These are phyloP conservation scores for Apis cerana DNA, from an alignment of 1,140 invertebrate species.

Conservation along the genomic window DNA sequence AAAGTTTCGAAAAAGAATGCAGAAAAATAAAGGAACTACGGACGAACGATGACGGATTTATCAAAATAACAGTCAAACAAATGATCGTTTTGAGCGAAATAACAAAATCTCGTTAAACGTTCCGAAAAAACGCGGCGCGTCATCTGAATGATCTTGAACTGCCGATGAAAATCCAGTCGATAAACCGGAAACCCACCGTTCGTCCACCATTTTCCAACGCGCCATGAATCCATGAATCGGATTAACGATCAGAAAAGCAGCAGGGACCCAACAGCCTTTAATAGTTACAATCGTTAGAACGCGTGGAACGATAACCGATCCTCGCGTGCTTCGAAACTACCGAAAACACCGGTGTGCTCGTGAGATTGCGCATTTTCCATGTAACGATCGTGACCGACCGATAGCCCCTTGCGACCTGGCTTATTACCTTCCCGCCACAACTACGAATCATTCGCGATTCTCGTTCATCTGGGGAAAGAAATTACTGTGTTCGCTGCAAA, in stretches of 20 bases:
- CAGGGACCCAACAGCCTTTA: not conserved
- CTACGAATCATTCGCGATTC: not conserved
- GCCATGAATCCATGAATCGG: not conserved
- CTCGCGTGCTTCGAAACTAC: conserved; percentile 15
- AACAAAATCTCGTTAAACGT: not conserved
- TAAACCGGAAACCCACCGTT: not conserved
- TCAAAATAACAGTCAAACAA: too few relatives aligned
- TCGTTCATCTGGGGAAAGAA: not conserved
- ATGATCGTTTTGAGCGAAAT: not conserved
- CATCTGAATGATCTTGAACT: conserved; percentile 19
- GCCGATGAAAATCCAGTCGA: conserved; percentile 24
- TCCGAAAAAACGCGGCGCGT: not conserved
- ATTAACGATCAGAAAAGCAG: conserved; percentile 6
- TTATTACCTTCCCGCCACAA: conserved; percentile 1
- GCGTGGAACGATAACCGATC: not conserved
- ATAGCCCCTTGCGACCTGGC: not conserved
- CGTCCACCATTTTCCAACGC: not conserved
- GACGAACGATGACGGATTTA: too few relatives aligned
- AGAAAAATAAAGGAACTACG: too few relatives aligned
- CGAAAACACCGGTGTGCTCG: conserved; percentile 5
- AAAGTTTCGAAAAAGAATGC: too few relatives aligned
- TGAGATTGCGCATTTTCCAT: conserved; percentile 15
- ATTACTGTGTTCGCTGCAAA: not conserved
- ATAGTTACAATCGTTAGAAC: not conserved
- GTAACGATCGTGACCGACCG: not conserved